A percentile compares a stretch with the other conserved stretches of the same genome.
phyloP scores from a whole-genome alignment of 2,797 vertebrate species.

The Eurystomus glaucurus region DNA sequence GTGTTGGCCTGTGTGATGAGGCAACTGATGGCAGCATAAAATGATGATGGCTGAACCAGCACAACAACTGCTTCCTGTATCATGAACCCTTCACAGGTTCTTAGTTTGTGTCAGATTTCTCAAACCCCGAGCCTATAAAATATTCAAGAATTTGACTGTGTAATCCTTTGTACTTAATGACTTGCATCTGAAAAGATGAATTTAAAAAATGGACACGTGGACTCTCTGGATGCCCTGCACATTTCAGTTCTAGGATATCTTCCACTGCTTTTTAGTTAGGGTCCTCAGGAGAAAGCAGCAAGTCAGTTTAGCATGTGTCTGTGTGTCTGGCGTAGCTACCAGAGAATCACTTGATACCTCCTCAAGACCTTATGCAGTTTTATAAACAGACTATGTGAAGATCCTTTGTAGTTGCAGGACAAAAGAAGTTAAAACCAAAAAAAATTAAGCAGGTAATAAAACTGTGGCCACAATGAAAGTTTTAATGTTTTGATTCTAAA shows the following conservation, averaged over 20 bases:
- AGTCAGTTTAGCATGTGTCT: neutral
- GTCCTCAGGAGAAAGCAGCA: neutral
- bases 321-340: neutral
- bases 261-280: neutral
- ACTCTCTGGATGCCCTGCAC: neutral
- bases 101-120: neutral
- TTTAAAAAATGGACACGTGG: neutral
- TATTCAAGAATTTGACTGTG: neutral
- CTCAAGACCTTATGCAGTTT: rapidly evolving
- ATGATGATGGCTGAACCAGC: too few relatives aligned
- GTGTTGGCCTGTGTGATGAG: too few relatives aligned
- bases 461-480: neutral
- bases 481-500: neutral
- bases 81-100: neutral
- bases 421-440: neutral
- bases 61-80: neutral
- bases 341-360: neutral
- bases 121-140: neutral
- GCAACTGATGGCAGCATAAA: too few relatives aligned
- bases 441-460: neutral
- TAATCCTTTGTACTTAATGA: neutral
- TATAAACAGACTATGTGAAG: neutral
- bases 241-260: neutral
- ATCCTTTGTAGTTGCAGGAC: neutral
- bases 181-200: neutral